A percentile compares a stretch with the other conserved stretches of the same genome.
phyloP scores from a whole-genome alignment of 2,888 invertebrate species.

The Caenorhabditis wallacei region DNA sequence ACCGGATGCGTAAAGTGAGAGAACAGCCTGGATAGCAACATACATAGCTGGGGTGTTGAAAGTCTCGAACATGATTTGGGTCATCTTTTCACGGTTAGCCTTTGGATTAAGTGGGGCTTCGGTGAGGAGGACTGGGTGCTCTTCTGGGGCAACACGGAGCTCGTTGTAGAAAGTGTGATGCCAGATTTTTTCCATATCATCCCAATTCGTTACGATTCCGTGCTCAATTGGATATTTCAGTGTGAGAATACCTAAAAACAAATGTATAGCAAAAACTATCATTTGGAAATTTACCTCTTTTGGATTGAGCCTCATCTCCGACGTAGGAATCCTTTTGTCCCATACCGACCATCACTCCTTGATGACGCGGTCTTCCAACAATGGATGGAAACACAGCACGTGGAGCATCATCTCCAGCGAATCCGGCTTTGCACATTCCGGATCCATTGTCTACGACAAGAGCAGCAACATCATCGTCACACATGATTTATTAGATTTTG shows the following conservation, averaged over 20 bases:
- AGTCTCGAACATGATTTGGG: constrained; percentile 92
- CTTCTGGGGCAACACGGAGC: constrained; percentile 95
- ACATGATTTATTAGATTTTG: constrained; percentile 62
- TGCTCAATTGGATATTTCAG: constrained; percentile 96
- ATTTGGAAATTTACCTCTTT: constrained; percentile 87
- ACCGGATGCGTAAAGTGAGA: constrained; percentile 91
- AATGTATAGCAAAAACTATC: constrained; percentile 84
- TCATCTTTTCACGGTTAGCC: constrained; percentile 97
- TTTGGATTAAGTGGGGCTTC: constrained; percentile 96
- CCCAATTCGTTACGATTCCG: constrained; percentile 97
- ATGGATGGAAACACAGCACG: constrained; percentile 92
- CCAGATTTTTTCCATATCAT: constrained; percentile 99
- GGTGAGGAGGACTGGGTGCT: constrained; percentile 93
- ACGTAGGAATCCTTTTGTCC: constrained; percentile 78
- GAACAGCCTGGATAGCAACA: constrained; percentile 94
- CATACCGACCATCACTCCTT: constrained; percentile 84
- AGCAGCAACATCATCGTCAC: constrained; percentile 92
- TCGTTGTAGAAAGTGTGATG: constrained; percentile 99
- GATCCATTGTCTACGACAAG: constrained; percentile 79
- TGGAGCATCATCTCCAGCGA: constrained; percentile 89
- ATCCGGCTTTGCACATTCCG: constrained; percentile 88
- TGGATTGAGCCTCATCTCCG: constrained; percentile 84
- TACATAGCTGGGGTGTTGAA: constrained; percentile 88
- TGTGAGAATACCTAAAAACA: constrained; percentile 88
- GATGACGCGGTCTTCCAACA: constrained; percentile 89